phyloP scores from a whole-genome alignment of 2,888 invertebrate genomes.

The Strigamia transsilvanica region DNA sequence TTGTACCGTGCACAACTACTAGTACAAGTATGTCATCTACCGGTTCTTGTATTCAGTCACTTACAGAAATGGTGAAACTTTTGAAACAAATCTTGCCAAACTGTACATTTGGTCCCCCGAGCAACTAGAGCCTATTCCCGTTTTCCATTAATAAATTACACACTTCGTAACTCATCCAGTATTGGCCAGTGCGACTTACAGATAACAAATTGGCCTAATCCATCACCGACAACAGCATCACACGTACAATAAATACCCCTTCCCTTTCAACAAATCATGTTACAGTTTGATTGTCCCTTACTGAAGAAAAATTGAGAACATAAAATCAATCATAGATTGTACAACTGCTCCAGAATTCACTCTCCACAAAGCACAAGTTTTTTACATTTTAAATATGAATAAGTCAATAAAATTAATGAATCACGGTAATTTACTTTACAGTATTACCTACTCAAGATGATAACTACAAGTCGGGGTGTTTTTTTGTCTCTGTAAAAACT shows the following conservation, averaged over 20 bases:
- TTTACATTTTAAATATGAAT: too few species aligned
- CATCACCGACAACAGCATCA: slow-evolving; percentile 16
- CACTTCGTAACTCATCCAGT: neutral
- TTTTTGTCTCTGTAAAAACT: too few species aligned
- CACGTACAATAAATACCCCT: neutral
- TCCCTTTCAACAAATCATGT: neutral
- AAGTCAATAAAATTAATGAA: too few species aligned
- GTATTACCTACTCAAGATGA: slow-evolving; percentile 9
- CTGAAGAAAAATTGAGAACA: neutral
- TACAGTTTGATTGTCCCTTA: too few species aligned
- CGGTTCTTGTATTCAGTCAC: too few species aligned
- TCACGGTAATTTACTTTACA: too few species aligned
- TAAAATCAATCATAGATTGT: neutral
- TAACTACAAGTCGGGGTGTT: neutral
- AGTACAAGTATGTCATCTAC: too few species aligned
- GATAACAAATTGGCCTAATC: slow-evolving; percentile 32
- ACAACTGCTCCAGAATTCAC: neutral
- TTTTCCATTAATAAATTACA: neutral
- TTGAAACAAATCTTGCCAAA: neutral
- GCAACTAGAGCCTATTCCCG: neutral
- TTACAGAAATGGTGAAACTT: too few species aligned
- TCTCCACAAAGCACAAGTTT: neutral
- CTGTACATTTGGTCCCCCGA: neutral
- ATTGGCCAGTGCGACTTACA: slow-evolving; percentile 9
- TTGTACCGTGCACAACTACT: too few species aligned